phyloP scores from a whole-genome alignment of 2,888 invertebrate genomes.

The Malachius bipustulatus region DNA sequence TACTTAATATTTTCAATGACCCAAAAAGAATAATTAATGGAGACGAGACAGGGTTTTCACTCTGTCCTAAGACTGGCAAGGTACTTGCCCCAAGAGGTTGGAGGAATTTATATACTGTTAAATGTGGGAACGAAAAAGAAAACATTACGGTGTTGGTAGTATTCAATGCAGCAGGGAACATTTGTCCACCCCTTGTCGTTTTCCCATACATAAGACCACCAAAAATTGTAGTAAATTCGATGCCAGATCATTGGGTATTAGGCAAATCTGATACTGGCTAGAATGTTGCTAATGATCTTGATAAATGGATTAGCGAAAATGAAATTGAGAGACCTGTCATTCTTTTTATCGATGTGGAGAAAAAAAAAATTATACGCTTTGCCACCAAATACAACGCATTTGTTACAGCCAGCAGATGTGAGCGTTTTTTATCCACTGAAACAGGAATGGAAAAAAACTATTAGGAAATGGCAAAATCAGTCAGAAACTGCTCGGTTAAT shows the following conservation, averaged over 20 bases:
- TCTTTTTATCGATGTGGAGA: no score
- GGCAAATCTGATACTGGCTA: slow-evolving; percentile 18
- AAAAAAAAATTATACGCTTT: slow-evolving; percentile 17
- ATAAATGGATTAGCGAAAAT: slow-evolving; percentile 13
- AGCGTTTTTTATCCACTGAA: slow-evolving; percentile 21
- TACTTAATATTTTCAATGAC: no score
- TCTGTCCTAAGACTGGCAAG: slow-evolving; percentile 3
- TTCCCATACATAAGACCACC: slow-evolving; percentile 16
- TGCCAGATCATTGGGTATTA: slow-evolving; percentile 13
- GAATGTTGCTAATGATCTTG: slow-evolving; percentile 17
- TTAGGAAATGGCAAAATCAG: not conserved
- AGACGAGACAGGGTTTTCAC: slow-evolving; percentile 1
- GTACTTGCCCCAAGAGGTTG: slow-evolving; percentile 2
- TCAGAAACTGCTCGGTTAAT: slow-evolving; percentile 2
- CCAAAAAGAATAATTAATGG: slow-evolving; percentile 1
- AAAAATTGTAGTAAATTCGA: slow-evolving; percentile 4
- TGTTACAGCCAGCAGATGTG: slow-evolving; percentile 22
- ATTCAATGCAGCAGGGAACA: slow-evolving; percentile 12
- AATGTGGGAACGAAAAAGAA: slow-evolving; percentile 14
- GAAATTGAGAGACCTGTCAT: slow-evolving; percentile 17
- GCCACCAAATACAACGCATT: slow-evolving; percentile 18
- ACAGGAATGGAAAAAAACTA: slow-evolving; percentile 18
- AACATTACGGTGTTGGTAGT: slow-evolving; percentile 14
- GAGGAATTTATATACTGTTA: slow-evolving; percentile 9
- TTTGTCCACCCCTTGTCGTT: slow-evolving; percentile 12